These are phyloP conservation scores for Onychomys leucogaster DNA, from an alignment of 2,797 vertebrate species.

Conservation along the genomic window DNA sequence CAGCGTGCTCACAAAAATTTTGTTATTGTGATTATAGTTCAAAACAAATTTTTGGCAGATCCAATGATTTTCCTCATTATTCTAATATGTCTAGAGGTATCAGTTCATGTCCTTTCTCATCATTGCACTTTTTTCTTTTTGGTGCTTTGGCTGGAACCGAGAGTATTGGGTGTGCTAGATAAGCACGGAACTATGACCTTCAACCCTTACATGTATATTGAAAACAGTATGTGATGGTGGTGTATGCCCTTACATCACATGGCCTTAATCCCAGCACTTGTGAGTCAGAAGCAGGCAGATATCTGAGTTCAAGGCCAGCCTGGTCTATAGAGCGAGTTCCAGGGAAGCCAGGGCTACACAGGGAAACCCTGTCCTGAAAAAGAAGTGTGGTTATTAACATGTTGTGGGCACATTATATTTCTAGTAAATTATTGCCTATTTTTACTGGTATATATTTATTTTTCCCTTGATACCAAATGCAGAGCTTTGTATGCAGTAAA, in stretches of 20 bases:
- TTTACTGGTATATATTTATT: background rate
- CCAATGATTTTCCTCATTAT: background rate
- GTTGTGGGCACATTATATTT: conserved; percentile 38
- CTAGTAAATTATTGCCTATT: conserved; percentile 27
- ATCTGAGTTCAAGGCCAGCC: background rate
- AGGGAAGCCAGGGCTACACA: background rate
- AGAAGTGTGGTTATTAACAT: background rate
- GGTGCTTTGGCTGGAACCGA: background rate
- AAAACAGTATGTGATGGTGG: background rate
- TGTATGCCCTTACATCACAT: background rate
- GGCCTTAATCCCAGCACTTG: background rate
- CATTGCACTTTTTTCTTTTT: background rate
- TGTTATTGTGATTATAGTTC: background rate
- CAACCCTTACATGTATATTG: background rate
- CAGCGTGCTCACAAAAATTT: background rate
- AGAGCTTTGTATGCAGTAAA: conserved; percentile 13
- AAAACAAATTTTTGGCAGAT: background rate
- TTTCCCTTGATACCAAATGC: background rate
- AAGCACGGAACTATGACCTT: background rate
- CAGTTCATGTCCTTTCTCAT: background rate
- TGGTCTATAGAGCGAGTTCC: background rate
- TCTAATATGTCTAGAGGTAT: conserved; percentile 2
- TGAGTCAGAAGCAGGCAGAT: background rate
- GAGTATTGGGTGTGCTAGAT: background rate
- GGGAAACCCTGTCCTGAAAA: background rate